phyloP scores from a whole-genome alignment of 2,888 invertebrate genomes.

The Busseola fusca region DNA sequence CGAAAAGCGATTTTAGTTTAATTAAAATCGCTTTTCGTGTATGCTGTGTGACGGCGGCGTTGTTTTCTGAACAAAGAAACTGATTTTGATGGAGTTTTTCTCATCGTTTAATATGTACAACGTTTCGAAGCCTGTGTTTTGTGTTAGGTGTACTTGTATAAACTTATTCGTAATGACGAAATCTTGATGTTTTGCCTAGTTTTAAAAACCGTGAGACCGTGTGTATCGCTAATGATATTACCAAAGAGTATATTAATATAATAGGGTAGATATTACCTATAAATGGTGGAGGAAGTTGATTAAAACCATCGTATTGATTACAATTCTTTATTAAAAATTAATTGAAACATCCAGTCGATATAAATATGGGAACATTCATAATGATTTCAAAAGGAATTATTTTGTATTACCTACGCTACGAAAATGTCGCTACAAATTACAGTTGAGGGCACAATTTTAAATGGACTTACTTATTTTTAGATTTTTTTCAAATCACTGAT shows the following conservation, averaged over 20 bases:
- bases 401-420: slow-evolving; percentile 30
- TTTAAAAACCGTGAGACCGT: background rate
- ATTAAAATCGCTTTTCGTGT: background rate
- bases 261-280: too few relatives aligned
- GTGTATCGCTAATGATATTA: background rate
- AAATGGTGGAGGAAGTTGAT: background rate
- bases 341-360: slow-evolving; percentile 78
- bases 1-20: too few relatives aligned
- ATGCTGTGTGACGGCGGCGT: background rate
- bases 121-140: too few relatives aligned
- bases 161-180: background rate
- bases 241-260: too few relatives aligned
- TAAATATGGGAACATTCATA: slow-evolving; percentile 72
- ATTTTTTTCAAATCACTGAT: background rate
- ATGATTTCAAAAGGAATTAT: slow-evolving; percentile 48
- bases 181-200: background rate
- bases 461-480: background rate
- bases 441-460: slow-evolving; percentile 41
- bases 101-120: background rate
- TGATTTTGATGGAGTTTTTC: background rate
- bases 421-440: slow-evolving; percentile 41
- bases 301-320: slow-evolving; percentile 64
- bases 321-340: slow-evolving; percentile 82
- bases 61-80: background rate
- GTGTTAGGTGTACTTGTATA: background rate